Evolutionary conservation across 2,888 invertebrate species (phyloP).

Genomic region (Biston betularia): DNA sequence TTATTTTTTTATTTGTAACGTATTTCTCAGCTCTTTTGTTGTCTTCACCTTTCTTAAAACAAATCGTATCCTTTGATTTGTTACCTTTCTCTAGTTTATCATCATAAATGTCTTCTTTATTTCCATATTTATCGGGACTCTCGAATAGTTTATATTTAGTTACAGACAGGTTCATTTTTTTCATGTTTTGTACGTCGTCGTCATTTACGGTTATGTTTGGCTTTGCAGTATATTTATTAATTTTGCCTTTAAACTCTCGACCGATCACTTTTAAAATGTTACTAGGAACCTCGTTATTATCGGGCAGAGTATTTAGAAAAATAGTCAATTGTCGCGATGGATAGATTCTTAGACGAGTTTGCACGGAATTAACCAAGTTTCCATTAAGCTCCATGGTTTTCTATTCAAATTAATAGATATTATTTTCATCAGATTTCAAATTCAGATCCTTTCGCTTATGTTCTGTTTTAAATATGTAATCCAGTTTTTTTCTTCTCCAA

Average conservation of each 20-base stretch:
- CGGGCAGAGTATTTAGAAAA: conserved; percentile 8
- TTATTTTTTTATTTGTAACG: neutral
- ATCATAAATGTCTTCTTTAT: neutral
- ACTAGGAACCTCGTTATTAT: conserved; percentile 10
- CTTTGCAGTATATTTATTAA: neutral
- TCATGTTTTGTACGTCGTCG: neutral
- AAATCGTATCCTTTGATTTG: neutral
- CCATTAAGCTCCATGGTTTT: neutral
- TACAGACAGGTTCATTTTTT: neutral
- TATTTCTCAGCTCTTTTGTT: neutral
- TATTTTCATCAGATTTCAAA: too few species aligned
- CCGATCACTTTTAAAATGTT: conserved; percentile 21
- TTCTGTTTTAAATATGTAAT: too few species aligned
- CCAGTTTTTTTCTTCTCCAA: too few species aligned
- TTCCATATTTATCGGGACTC: neutral
- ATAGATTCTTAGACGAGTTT: neutral
- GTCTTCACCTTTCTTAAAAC: neutral
- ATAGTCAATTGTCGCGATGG: neutral
- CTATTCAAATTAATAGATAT: too few species aligned
- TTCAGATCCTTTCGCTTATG: too few species aligned
- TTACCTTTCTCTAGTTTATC: neutral
- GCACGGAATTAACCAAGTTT: neutral
- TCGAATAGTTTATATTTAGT: neutral
- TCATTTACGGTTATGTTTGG: neutral
- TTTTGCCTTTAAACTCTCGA: neutral